A percentile compares a stretch with the other conserved stretches of the same genome.
phyloP scores from a whole-genome alignment of 2,888 invertebrate species.

The Palloptera scutellata region DNA sequence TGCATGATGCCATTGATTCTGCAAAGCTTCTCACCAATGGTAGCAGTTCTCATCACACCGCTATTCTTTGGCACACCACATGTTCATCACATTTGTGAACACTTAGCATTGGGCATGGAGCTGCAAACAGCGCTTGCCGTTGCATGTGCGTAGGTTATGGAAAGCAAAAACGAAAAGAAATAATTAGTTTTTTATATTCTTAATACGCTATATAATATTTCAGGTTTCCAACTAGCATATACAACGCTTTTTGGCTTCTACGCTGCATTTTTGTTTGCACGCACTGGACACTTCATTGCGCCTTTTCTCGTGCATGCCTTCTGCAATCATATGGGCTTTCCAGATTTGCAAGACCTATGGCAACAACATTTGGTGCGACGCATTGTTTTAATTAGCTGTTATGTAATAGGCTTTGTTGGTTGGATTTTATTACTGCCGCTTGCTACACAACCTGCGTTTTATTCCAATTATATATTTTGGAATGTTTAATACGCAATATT shows the following conservation, averaged over 20 bases:
- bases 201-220: conserved; percentile 36
- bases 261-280: conserved; percentile 88
- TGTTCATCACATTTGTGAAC: conserved; percentile 89
- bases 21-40: conserved; percentile 78
- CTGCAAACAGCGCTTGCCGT: conserved; percentile 75
- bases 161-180: too few relatives aligned
- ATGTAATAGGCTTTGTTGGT: conserved; percentile 76
- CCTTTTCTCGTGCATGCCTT: conserved; percentile 91
- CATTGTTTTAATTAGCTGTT: conserved; percentile 71
- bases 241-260: conserved; percentile 95
- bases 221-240: conserved; percentile 88
- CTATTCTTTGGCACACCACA: conserved; percentile 94
- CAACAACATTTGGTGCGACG: conserved; percentile 69
- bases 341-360: conserved; percentile 79
- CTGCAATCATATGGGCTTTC: conserved; percentile 97
- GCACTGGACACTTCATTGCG: conserved; percentile 89
- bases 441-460: conserved; percentile 75
- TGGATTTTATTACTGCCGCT: conserved; percentile 83
- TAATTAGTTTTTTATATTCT: too few relatives aligned
- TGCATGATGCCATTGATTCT: conserved; percentile 92
- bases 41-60: conserved; percentile 84
- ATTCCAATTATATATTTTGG: conserved; percentile 71
- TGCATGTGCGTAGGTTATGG: conserved; percentile 70
- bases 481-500: background rate
- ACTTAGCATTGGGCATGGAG: conserved; percentile 75